These are phyloP conservation scores for Fundulus diaphanus DNA, from an alignment of 2,797 vertebrate species.

Conservation along the genomic window DNA sequence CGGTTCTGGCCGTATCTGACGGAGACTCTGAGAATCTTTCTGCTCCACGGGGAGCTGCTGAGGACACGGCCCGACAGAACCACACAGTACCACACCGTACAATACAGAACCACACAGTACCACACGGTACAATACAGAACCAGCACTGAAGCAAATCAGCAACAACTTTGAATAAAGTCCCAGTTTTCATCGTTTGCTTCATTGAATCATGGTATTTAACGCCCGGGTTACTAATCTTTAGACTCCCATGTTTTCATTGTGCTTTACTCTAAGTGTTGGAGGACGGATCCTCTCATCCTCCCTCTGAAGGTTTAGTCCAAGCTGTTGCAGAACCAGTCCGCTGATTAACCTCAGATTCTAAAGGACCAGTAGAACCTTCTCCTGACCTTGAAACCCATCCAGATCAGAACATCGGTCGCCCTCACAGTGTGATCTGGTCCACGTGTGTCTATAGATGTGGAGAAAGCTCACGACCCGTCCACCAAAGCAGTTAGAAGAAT, in stretches of 20 bases:
- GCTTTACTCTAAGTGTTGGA: background rate
- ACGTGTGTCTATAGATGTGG: too few relatives aligned
- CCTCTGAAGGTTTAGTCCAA: background rate
- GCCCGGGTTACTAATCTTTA: too few relatives aligned
- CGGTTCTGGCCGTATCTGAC: conserved; percentile 31
- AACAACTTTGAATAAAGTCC: background rate
- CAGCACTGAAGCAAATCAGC: background rate
- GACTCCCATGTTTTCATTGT: too few relatives aligned
- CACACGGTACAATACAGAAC: background rate
- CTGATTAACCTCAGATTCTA: too few relatives aligned
- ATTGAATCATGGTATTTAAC: background rate
- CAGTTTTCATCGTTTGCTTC: background rate
- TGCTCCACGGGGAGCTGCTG: background rate
- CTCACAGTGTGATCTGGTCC: background rate
- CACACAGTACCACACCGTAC: too few relatives aligned
- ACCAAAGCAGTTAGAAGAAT: too few relatives aligned
- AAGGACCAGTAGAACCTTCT: background rate
- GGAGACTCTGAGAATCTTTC: conserved; percentile 1
- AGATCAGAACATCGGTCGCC: background rate
- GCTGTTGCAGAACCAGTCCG: too few relatives aligned
- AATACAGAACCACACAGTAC: too few relatives aligned
- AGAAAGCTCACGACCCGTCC: too few relatives aligned
- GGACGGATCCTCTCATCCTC: background rate
- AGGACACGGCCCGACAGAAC: background rate
- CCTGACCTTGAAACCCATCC: background rate